Conservation (phyloP, 2,113 vertebrate genomes). For the Eubucco bourcierii region DNA sequence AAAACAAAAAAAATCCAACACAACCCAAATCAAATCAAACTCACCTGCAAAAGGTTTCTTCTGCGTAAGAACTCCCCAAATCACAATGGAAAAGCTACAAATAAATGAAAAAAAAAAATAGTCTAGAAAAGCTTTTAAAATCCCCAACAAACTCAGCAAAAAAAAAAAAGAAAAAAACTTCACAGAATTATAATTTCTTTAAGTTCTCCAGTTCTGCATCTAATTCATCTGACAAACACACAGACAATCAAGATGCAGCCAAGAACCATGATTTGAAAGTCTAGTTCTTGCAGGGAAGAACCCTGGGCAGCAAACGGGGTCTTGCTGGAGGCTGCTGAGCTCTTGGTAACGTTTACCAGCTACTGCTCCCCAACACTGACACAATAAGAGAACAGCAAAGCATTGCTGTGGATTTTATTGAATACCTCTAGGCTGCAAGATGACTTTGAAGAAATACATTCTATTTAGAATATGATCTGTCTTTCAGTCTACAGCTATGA, state of each 20-base stretch:
- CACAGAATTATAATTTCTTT: background rate
- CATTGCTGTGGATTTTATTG: background rate
- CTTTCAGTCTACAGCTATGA: background rate
- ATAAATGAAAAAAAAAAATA: background rate
- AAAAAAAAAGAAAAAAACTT: background rate
- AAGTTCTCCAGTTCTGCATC: background rate
- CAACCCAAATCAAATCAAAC: background rate
- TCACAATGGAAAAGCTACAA: constrained; percentile 91
- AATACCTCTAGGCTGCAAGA: background rate
- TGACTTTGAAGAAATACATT: background rate
- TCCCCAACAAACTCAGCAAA: background rate
- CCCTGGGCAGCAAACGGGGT: background rate
- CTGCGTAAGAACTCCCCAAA: constrained; percentile 96
- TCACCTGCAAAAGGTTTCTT: constrained; percentile 97
- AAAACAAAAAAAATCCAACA: background rate
- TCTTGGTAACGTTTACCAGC: background rate
- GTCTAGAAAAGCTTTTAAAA: background rate
- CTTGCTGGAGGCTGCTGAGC: background rate
- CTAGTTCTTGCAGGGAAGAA: background rate
- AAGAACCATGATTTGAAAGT: background rate
- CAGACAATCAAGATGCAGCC: background rate
- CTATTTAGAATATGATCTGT: background rate
- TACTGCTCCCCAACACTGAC: background rate
- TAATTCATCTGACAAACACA: background rate
- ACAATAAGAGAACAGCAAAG: background rate